Evolutionary conservation across 2,113 vertebrate genomes (phyloP), one percentile per base, ranked within the genome.

Genomic region (Laticauda colubrina): DNA sequence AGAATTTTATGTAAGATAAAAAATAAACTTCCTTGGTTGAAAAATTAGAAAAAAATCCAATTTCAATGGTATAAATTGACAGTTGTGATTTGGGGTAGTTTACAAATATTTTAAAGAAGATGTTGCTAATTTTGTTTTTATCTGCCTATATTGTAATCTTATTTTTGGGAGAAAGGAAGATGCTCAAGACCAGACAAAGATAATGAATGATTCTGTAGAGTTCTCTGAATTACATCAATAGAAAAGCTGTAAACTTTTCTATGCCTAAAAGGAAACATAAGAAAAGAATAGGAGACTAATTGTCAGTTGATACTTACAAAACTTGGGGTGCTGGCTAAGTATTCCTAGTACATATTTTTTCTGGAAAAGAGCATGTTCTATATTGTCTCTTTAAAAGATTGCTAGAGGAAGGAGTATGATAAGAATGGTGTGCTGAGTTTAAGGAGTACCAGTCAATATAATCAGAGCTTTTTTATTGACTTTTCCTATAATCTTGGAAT

Each of bases 301-400:
- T 94, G 92, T 91, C 94, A 90, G 90, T 89, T 96, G 94, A 97
- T 96, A 95, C 97, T 97, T 97, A 95, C 94, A 96, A 95, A 97
- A 97, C 94, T 89, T 97, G 96, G 94, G 95, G 96, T 43, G 34
- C 18, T 81, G 94, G 90, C 90, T 93, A 93, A 39, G 95, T 94
- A 96, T 96, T 98, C 97, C 97, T 94, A 20, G 95, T 95, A 95
- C 94, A 94, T 91, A 94, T 97, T 97, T 97, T 97, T 96, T 96
- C 88, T 94, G 92, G 92, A 93, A 94, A 51, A 88, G 89, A 93
- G 93, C 97, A 97, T 98, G 95, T 97, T 97, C 98, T 97, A 96
- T 95, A 94, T 98, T 97, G 97, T 94, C 92, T 97, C 93, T 96
- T 98, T 97, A 97, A 97, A 97, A 97, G 97, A 97, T 98, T 98